phyloP scores from a whole-genome alignment of 2,797 vertebrate genomes.

The Arctocebus calabarensis region DNA sequence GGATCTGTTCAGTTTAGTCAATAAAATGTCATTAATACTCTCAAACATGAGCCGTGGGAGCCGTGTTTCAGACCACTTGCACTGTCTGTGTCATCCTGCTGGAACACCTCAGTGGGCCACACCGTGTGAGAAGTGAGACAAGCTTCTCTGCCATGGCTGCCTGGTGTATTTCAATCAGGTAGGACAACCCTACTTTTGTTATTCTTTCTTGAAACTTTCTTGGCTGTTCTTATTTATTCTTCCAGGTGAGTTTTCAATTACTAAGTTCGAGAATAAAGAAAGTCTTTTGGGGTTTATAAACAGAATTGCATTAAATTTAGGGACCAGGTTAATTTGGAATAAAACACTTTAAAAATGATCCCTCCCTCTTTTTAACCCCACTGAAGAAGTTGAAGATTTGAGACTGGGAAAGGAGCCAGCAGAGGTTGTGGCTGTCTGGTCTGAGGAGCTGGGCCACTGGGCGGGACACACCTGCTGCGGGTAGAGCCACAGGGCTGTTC shows the following conservation, averaged over 20 bases:
- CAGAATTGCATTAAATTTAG: background rate
- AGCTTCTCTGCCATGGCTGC: background rate
- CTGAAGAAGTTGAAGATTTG: background rate
- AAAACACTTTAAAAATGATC: background rate
- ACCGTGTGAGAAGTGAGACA: background rate
- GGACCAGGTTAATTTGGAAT: background rate
- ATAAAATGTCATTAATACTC: background rate
- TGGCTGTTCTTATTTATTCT: background rate
- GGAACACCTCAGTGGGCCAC: background rate
- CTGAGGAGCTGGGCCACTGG: background rate
- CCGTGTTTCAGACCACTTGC: background rate
- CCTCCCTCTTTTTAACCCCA: background rate
- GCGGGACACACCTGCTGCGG: background rate
- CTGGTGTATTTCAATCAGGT: background rate
- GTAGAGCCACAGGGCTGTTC: background rate
- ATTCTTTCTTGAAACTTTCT: background rate
- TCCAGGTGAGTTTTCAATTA: background rate
- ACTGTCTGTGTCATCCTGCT: background rate
- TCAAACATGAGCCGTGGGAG: background rate
- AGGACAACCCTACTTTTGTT: background rate
- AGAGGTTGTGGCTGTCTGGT: accelerated
- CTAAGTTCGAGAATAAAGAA: background rate
- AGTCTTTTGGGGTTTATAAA: background rate
- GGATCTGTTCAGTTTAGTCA: background rate
- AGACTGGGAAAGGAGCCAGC: background rate